A percentile compares a stretch with the other conserved stretches of the same genome.
phyloP scores from a whole-genome alignment of 2,888 invertebrate species.

The Sialis lutaria region DNA sequence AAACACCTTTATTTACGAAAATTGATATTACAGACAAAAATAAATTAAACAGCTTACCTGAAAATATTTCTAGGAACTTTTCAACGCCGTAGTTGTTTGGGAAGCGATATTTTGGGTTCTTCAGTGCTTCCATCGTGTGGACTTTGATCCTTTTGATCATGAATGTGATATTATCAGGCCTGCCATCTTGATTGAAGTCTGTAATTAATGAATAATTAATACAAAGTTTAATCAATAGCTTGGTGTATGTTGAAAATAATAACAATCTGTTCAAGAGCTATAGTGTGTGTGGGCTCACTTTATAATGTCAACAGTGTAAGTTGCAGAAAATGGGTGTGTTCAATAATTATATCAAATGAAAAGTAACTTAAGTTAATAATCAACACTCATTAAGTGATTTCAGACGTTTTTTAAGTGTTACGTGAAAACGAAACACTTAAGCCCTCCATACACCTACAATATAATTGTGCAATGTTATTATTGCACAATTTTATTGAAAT shows the following conservation, averaged over 20 bases:
- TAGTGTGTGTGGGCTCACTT: neutral
- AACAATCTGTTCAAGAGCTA: neutral
- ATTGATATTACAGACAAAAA: no score
- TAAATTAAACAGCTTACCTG: conserved; percentile 38
- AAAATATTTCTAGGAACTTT: conserved; percentile 94
- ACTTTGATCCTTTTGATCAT: conserved; percentile 94
- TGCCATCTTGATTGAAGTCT: conserved; percentile 89
- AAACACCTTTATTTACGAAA: no score
- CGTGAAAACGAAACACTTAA: no score
- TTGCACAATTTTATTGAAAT: no score
- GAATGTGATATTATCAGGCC: conserved; percentile 82
- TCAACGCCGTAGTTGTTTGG: conserved; percentile 95
- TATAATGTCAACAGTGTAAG: no score
- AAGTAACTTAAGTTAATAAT: no score
- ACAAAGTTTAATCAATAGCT: neutral
- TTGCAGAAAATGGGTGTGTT: no score
- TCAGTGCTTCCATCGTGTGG: conserved; percentile 69
- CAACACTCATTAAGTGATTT: no score
- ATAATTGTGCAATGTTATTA: no score
- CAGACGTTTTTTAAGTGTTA: no score
- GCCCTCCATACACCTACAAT: no score
- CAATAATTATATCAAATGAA: no score
- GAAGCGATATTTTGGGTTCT: conserved; percentile 75
- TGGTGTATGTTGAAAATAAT: neutral
- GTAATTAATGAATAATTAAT: conserved; percentile 19